Evolutionary conservation across 2,888 invertebrate genomes (phyloP).

Genomic region (Yponomeuta cagnagella): DNA sequence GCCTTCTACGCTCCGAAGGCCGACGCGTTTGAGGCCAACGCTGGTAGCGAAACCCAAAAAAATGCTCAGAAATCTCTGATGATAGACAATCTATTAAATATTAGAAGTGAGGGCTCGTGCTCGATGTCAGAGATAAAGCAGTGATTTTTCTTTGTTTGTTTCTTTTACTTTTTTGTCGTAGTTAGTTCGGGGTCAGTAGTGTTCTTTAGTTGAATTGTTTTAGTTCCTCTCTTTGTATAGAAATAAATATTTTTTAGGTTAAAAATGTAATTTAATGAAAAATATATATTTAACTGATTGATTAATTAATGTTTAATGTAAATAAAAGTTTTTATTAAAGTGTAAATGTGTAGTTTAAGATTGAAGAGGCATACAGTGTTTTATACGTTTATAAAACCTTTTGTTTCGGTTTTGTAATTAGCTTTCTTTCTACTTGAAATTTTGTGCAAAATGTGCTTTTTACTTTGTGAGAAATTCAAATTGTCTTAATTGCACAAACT

Average conservation of each 20-base stretch:
- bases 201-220: conserved; percentile 62
- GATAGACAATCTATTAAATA: conserved; percentile 63
- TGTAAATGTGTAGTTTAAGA: conserved; percentile 61
- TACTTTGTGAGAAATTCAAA: neutral
- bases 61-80: conserved; percentile 59
- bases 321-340: conserved; percentile 67
- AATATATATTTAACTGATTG: conserved; percentile 28
- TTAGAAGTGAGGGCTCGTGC: conserved; percentile 54
- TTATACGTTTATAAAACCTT: conserved; percentile 41
- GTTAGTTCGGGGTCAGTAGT: conserved; percentile 52
- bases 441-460: conserved; percentile 6
- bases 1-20: conserved; percentile 64
- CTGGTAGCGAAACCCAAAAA: conserved; percentile 44
- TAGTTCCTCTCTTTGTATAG: conserved; percentile 64
- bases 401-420: conserved; percentile 20
- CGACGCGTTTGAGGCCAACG: conserved; percentile 22
- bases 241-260: conserved; percentile 46
- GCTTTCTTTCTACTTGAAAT: neutral
- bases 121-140: conserved; percentile 41
- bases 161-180: neutral
- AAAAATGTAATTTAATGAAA: conserved; percentile 48
- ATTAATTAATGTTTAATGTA: conserved; percentile 35
- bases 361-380: conserved; percentile 45
- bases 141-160: conserved; percentile 12
- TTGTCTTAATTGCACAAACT: conserved; percentile 6